Conservation (phyloP, 2,888 invertebrate genomes). For the Cryptocephalus primarius region DNA sequence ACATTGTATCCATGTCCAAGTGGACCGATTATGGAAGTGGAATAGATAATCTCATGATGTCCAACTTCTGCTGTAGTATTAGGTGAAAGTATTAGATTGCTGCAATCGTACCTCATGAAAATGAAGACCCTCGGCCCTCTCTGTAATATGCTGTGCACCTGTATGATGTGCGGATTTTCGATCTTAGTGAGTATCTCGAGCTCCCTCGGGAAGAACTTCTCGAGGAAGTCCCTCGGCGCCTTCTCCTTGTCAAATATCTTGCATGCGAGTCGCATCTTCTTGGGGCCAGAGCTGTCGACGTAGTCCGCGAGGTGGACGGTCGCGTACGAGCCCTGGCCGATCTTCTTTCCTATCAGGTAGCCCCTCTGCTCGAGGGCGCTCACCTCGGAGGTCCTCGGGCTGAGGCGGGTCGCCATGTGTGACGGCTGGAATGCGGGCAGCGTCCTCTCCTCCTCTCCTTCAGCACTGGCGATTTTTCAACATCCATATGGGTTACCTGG, state of each 20-base stretch:
- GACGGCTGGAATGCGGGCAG: not conserved
- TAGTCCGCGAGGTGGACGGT: constrained; percentile 80
- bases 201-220: constrained; percentile 89
- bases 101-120: constrained; percentile 57
- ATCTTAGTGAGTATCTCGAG: constrained; percentile 80
- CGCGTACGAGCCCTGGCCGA: constrained; percentile 86
- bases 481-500: constrained; percentile 14
- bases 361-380: constrained; percentile 76
- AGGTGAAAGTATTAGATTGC: too few relatives aligned
- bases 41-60: too few relatives aligned
- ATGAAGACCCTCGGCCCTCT: constrained; percentile 76
- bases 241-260: constrained; percentile 87
- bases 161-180: constrained; percentile 83
- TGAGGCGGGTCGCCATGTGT: constrained; percentile 57
- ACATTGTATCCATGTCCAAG: too few relatives aligned
- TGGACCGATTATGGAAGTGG: too few relatives aligned
- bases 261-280: constrained; percentile 69
- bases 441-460: constrained; percentile 4
- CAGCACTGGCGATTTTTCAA: constrained; percentile 16
- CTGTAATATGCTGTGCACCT: constrained; percentile 78
- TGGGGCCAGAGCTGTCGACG: constrained; percentile 58
- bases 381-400: constrained; percentile 72
- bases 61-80: too few relatives aligned
- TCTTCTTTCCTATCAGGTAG: constrained; percentile 67
- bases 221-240: constrained; percentile 80